phyloP scores from a whole-genome alignment of 2,888 invertebrate species.

The Cecidostiba fungosa region DNA sequence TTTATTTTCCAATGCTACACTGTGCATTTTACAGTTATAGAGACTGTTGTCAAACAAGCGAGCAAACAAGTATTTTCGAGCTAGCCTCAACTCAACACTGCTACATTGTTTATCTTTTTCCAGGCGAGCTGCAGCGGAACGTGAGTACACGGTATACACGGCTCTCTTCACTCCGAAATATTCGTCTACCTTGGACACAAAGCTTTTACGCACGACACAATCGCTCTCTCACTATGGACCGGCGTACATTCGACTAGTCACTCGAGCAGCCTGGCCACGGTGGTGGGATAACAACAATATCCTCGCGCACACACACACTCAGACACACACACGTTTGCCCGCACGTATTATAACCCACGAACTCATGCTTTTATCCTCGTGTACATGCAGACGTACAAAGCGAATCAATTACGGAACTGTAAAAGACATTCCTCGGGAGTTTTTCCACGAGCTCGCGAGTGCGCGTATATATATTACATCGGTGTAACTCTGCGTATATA shows the following conservation, averaged over 20 bases:
- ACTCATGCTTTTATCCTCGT: neutral
- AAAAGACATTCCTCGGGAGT: slow-evolving; percentile 38
- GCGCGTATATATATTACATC: neutral
- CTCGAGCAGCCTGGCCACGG: slow-evolving; percentile 30
- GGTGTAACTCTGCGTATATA: slow-evolving; percentile 1
- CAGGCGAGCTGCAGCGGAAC: slow-evolving; percentile 9
- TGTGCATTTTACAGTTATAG: neutral
- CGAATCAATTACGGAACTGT: slow-evolving; percentile 35
- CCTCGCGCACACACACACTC: neutral
- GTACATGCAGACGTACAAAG: neutral
- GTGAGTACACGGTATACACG: neutral
- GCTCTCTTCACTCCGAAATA: slow-evolving; percentile 10
- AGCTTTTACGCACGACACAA: neutral
- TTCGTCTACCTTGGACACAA: neutral
- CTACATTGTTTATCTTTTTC: slow-evolving; percentile 15
- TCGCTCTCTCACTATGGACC: slow-evolving; percentile 19
- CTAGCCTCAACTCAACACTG: too few relatives aligned
- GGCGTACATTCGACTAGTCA: slow-evolving; percentile 50
- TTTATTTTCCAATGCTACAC: neutral
- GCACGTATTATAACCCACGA: neutral
- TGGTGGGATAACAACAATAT: slow-evolving; percentile 20
- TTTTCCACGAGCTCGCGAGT: neutral
- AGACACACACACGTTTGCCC: neutral
- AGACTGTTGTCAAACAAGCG: neutral
- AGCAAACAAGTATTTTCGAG: neutral